Base-by-base conservation (phyloP, 1,140 invertebrate genomes). In the Bombus soroeensis region DNA sequence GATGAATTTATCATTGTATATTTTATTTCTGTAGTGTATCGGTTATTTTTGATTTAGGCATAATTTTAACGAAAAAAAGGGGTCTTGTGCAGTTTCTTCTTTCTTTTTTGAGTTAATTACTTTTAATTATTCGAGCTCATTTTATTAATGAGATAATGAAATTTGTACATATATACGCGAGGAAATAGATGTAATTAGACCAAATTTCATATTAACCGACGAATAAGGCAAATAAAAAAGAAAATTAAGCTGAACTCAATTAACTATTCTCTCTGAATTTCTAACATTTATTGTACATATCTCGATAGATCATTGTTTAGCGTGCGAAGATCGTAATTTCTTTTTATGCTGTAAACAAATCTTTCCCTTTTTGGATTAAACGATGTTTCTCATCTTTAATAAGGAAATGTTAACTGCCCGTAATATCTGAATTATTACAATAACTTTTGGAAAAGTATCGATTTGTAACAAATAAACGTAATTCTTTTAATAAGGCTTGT, bases 21-120 rank as follows among this genome's bases (percentile, higher is more conserved):
- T 90, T 90, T 87, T 90, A 89, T 66, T 77, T 82, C 85, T 79
- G 34, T 85, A 88, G 70, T 73, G 87, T 80, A 81, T 78, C 59
- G 68, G 81, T 71, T 87, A 83, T 76, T 73, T 47, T 81, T 87
- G 59, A 77, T 57, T 83, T 53, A 66, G 32, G 28, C 62, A 34
- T 82, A 62, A 39, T 70, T 89, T 64, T 57, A 59, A 53, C 9
- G 32, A 22, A 77, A 62, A 66, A 57, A 68, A 81, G 62, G 72
- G 57, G 47, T 79, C 71, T 47, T 78, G 28, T 71, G 59, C 62
- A 53, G 70, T 76, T 72, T 81, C 74, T 81, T 70, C 39, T 47
- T 34, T 32, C 41, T 70, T 28, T 72, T 72, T 64, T 28, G 43
- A 59, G 8, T 53, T 22, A 9, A n/a, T 73, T 5, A 47, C 25